Evolutionary conservation across 2,113 vertebrate species (phyloP).

Genomic region (Spilogale gracilis): DNA sequence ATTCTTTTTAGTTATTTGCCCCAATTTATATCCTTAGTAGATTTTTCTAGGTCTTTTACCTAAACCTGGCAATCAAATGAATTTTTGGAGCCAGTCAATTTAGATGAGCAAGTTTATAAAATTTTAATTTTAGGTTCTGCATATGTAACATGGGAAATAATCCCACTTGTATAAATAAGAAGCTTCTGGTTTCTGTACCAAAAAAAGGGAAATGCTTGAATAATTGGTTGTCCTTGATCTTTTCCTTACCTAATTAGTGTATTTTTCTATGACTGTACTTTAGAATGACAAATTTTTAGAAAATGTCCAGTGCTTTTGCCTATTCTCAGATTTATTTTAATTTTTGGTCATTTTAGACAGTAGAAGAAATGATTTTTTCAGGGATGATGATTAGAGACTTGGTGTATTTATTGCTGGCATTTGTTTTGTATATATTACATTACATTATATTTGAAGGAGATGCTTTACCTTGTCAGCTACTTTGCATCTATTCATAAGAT

Average conservation of each 20-base stretch:
- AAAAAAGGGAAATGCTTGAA: background rate
- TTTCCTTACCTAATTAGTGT: background rate
- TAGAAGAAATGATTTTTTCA: background rate
- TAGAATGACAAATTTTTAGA: background rate
- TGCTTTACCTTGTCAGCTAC: background rate
- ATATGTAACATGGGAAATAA: background rate
- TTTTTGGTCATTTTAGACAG: background rate
- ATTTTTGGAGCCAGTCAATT: background rate
- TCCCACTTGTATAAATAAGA: background rate
- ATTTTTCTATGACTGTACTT: background rate
- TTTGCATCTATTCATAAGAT: background rate
- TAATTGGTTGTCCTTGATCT: background rate
- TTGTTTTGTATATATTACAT: background rate
- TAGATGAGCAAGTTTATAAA: background rate
- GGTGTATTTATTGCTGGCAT: background rate
- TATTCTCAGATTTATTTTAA: slow-evolving; percentile 18
- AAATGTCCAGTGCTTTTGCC: background rate
- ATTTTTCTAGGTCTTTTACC: background rate
- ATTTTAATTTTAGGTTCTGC: slow-evolving; percentile 13
- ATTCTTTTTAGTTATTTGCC: slow-evolving; percentile 20
- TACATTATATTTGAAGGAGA: background rate
- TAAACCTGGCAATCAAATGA: background rate
- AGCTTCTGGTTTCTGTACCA: background rate
- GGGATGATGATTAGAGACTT: background rate
- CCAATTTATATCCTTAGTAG: background rate